Evolutionary conservation across 2,113 vertebrate genomes (phyloP).

Genomic region (Orycteropus afer): DNA sequence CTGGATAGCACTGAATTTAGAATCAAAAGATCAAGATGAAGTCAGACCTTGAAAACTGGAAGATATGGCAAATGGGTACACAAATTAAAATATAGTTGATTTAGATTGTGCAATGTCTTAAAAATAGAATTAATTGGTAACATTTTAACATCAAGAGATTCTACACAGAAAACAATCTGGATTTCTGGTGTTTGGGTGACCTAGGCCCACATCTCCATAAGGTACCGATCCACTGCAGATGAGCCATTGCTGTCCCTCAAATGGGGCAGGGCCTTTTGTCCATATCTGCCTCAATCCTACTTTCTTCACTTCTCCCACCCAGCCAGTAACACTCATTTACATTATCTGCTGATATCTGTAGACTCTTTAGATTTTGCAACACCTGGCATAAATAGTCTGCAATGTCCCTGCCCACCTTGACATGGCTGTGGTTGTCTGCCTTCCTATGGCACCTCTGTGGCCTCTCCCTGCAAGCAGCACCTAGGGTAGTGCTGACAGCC

Average conservation of each 20-base stretch:
- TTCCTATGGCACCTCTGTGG: neutral
- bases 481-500: neutral
- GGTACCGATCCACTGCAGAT: neutral
- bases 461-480: neutral
- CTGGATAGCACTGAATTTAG: neutral
- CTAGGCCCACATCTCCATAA: neutral
- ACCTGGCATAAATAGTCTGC: neutral
- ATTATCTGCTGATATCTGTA: neutral
- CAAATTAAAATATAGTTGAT: neutral
- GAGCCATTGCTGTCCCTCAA: neutral
- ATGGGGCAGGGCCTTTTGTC: neutral
- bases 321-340: neutral
- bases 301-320: neutral
- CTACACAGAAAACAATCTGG: neutral
- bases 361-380: neutral
- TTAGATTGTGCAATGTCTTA: neutral
- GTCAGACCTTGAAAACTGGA: constrained; percentile 7
- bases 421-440: neutral
- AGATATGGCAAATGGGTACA: neutral
- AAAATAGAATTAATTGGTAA: neutral
- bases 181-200: neutral
- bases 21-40: constrained; percentile 14
- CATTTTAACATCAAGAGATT: constrained; percentile 41
- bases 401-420: neutral
- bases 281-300: too few species aligned